Conservation (phyloP, 2,888 invertebrate genomes). For the Rhorus exstirpatorius region DNA sequence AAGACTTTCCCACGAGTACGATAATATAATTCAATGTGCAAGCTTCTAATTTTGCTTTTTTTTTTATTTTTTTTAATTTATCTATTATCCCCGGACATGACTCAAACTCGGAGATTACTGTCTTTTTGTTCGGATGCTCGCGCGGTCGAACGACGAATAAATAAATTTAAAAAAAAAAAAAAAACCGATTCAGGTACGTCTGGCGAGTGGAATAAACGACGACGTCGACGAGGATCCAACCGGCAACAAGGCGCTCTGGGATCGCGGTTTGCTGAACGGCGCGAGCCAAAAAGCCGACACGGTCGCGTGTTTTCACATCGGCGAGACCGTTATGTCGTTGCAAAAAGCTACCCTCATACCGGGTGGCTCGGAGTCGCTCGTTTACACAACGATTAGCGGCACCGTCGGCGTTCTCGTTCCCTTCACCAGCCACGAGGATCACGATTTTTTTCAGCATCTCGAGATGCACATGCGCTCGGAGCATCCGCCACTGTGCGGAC, state of each 20-base stretch:
- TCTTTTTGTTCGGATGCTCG: no score
- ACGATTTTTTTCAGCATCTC: conserved; percentile 99
- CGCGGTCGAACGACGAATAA: no score
- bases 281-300: conserved; percentile 99
- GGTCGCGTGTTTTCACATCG: conserved; percentile 97
- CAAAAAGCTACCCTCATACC: conserved; percentile 98
- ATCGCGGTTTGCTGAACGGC: conserved; percentile 96
- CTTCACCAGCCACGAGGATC: conserved; percentile 98
- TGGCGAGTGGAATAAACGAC: conserved; percentile 97
- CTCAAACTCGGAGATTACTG: no score
- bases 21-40: no score
- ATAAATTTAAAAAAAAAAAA: not conserved
- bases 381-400: conserved; percentile 98
- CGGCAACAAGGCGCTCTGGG: conserved; percentile 99
- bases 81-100: no score
- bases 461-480: conserved; percentile 99
- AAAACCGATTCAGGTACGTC: conserved; percentile 87
- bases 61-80: no score
- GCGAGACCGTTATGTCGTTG: conserved; percentile 97
- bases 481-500: conserved; percentile 97
- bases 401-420: conserved; percentile 97
- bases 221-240: conserved; percentile 99
- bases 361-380: conserved; percentile 98
- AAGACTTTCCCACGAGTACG: no score
- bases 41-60: no score